Evolutionary conservation across 2,888 invertebrate species (phyloP), one percentile per base, ranked within the genome.

Genomic region (Pelosia muscerda): DNA sequence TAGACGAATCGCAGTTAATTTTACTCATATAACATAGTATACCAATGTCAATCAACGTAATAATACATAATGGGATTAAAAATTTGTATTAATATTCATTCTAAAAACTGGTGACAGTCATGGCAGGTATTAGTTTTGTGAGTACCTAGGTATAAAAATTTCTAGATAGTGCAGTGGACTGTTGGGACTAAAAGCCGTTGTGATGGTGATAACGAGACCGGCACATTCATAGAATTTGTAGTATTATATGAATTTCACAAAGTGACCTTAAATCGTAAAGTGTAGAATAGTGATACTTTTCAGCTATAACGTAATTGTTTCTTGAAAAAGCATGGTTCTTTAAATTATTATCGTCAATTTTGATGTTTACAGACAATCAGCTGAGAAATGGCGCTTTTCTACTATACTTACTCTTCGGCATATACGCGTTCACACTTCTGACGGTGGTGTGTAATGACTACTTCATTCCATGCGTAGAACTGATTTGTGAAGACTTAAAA

Each of bases 361-460:
- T 68, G 61, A 62, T 96, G n/a, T 95, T 97, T 91, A 94, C 95
- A 86, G 95, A 96, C 38, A 83, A 96, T 0, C 96, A 97, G 85
- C 92, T 97, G 54, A 93, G 95, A n/a, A 92, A 96, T 55, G 99
- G 99, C 0, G 98, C 97, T 0, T 95, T 98, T n/a, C 71, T 97
- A 0, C 81, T 98, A 2, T 98, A 98, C 87, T 91, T 96, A 0
- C 76, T 98, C 34, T 96, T 97, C 34, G 97, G 97, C 0, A 88
- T 98, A 31, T 99, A 99, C 87, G 96, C 98, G 76, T 99, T 99
- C 86, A 95, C 97, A 0, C 93, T 98, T 11, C 95, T 99, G 62
- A 98, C 98, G 0, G 96, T 98, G 60, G 97, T 99, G 6, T 99
- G 99, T 91, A 98, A 99, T 86, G 97, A 97, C 83, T 99, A 98